Conservation (phyloP, 2,888 invertebrate species). For the Oxytorus armatus region DNA sequence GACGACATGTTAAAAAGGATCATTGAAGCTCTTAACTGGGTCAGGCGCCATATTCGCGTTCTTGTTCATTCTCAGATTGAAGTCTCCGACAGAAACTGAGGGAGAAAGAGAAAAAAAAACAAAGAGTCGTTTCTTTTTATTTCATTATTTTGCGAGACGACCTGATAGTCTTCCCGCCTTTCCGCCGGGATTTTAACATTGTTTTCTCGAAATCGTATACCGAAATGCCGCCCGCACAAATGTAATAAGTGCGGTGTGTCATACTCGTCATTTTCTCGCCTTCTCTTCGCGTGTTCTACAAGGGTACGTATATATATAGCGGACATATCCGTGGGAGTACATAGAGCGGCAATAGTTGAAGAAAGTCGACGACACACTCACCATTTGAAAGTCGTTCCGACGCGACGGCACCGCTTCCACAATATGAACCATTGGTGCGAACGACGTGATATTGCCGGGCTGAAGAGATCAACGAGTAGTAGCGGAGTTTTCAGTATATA, state of each 20-base stretch:
- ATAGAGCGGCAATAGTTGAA: slow-evolving; percentile 44
- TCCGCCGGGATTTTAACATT: not conserved
- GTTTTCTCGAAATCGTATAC: slow-evolving; percentile 6
- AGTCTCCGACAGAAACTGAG: slow-evolving; percentile 37
- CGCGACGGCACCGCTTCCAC: slow-evolving; percentile 83
- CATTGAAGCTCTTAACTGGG: not conserved
- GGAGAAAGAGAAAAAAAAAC: too few species aligned
- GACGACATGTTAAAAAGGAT: too few species aligned
- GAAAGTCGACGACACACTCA: slow-evolving; percentile 74
- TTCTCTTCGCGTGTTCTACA: slow-evolving; percentile 9
- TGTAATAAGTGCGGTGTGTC: slow-evolving; percentile 30
- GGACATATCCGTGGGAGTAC: not conserved
- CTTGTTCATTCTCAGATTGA: slow-evolving; percentile 41
- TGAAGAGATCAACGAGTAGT: slow-evolving; percentile 66
- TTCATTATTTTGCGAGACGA: slow-evolving; percentile 2
- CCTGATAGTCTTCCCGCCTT: slow-evolving; percentile 13
- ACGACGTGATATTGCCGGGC: slow-evolving; percentile 68
- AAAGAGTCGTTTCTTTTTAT: slow-evolving; percentile 18
- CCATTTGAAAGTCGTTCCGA: slow-evolving; percentile 84
- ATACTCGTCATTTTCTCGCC: slow-evolving; percentile 18
- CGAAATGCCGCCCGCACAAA: slow-evolving; percentile 12
- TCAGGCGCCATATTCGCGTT: slow-evolving; percentile 19
- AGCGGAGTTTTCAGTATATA: slow-evolving; percentile 28
- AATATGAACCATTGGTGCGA: slow-evolving; percentile 84
- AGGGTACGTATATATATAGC: not conserved